These are phyloP conservation scores for Aphis craccivora DNA, from an alignment of 1,140 invertebrate species.

Conservation along the genomic window DNA sequence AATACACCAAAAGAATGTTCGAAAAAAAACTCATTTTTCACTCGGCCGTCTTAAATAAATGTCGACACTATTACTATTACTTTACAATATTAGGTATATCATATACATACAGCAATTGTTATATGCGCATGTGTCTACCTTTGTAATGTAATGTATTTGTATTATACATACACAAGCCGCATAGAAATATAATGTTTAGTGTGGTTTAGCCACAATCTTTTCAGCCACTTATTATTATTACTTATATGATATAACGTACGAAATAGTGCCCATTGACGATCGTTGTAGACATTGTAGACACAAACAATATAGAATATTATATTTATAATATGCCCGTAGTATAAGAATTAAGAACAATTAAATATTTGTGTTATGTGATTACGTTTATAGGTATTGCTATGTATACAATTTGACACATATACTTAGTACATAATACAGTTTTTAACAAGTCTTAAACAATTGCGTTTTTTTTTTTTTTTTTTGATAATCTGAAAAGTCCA, in stretches of 20 bases:
- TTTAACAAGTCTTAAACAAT: background rate
- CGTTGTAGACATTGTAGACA: too few relatives aligned
- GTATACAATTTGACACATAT: background rate
- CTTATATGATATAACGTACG: background rate
- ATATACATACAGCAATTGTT: background rate
- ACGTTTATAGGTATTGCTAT: too few relatives aligned
- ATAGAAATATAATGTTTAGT: background rate
- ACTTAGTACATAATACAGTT: background rate
- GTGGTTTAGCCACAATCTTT: background rate
- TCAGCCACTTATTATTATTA: background rate
- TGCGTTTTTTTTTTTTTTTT: background rate
- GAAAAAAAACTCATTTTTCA: background rate
- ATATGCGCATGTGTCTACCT: background rate
- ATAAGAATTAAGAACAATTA: conserved; percentile 13
- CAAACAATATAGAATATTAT: background rate
- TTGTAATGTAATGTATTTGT: background rate
- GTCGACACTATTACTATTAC: background rate
- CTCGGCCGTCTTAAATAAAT: conserved; percentile 16
- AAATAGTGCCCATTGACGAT: background rate
- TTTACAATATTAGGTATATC: background rate
- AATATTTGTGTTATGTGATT: background rate
- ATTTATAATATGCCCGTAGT: background rate
- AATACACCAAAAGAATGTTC: conserved; percentile 6
- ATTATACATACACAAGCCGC: background rate
- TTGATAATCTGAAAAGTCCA: background rate